Evolutionary conservation across 2,113 vertebrate genomes (phyloP), one percentile per base, ranked within the genome.

Genomic region (Corythaixoides concolor): DNA sequence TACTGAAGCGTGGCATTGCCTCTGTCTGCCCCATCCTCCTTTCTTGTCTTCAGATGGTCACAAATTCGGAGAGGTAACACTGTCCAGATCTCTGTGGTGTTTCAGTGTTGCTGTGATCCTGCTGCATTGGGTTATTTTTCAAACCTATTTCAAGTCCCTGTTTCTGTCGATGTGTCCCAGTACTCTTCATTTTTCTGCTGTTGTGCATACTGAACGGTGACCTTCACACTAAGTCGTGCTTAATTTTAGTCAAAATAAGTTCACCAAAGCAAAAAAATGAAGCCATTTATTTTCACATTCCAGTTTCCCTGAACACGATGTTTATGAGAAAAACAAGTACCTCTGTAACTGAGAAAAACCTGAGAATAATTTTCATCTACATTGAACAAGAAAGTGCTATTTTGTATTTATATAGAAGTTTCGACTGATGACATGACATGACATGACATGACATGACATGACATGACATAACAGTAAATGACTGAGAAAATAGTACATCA

Each of bases 201-300:
- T 66, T 93, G 26, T n/a, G 68, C 76, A 53, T 62, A 58, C 72
- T 73, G 86, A 90, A 77, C 30, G 53, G 43, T 82, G 89, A 91
- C 94, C 88, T 96, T 95, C 91, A 70, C 23, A 30, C 41, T 30
- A 77, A 77, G 63, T 67, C 50, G 3, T 9, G 58, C 69, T 82
- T 85, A 10, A 6, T 85, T 95, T 76, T 85, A 1, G 0, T 82
- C 66, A 68, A 80, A 45, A 52, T 43, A 35, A 68, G 30, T 37
- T 26, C 69, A 76, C 53, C 50, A 69, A 89, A 89, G 58, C 41
- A 89, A 59, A 32, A 73, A 85, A 97, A 92, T 37, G 27, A 89
- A 95, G 77, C 45, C n/a, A 28, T 95, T 95, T 89, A 35, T 72
- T 92, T 96, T 95, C 74, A 76, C 70, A 47, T 92, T 78, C 69